Base-by-base conservation (phyloP, 2,797 vertebrate genomes). In the Peromyscus melanophrys region DNA sequence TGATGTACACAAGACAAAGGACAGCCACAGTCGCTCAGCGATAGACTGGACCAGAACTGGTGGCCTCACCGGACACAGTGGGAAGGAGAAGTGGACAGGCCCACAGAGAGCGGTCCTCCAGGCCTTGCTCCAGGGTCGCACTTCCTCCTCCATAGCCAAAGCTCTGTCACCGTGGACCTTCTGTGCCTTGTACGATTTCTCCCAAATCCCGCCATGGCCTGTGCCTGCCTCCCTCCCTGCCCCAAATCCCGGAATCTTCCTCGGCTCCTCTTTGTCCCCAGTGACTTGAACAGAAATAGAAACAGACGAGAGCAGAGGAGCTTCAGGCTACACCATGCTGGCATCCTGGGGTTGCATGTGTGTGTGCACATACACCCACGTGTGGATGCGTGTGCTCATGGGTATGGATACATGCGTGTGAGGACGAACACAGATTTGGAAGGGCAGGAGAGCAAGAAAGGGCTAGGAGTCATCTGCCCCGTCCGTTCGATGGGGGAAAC, bases 271-370 rank as follows among this genome's bases (percentile, higher is more conserved):
- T 57, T 37, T 89, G 43, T 83, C 63, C 78, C 82, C 34, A 89
- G 49, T 13, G 55, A 94, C 52, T 88, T 3, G 80, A 78, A 37
- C 40, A 6, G 43, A 37, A 89, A 65, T 73, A 57, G 90, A 95
- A 92, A 94, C 14, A 95, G 84, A 57, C 31, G 9, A 16, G 37
- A 16, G n/a, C 34, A 13, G 71, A 31, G 57, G 10, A 1, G 7
- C 40, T 2, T 2, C 1, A 13, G 8, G 34, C n/a, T 1, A 19
- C 2, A 3, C 37, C 25, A 29, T 1, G 34, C 27, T 0, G 27
- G 76, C 31, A 55, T 77, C 82, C 69, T 0, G 27, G 73, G 43
- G 65, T 37, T 55, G 2, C 49, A 13, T 9, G 6, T 11, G 4
- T 34, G 40, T 16, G 40, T 21, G 8, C 17, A n/a, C 13, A 1